Conservation (phyloP, 2,797 vertebrate genomes). For the Tinamus major region DNA sequence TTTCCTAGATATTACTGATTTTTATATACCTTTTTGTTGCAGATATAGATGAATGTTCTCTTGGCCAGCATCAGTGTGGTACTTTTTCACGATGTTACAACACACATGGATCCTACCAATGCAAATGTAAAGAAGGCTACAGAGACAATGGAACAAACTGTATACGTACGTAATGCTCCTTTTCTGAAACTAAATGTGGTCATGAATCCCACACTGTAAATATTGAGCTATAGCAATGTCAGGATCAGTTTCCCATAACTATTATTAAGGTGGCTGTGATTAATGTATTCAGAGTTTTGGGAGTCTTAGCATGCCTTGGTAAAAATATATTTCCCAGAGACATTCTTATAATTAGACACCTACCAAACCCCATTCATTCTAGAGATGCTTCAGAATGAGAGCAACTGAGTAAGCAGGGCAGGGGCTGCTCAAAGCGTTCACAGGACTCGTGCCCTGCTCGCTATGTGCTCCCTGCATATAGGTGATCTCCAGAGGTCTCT, state of each 20-base stretch:
- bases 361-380: slow-evolving; percentile 26
- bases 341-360: slow-evolving; percentile 55
- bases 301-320: neutral
- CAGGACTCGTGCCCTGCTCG: neutral
- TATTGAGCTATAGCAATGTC: neutral
- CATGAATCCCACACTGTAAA: neutral
- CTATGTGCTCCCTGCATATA: neutral
- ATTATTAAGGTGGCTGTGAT: neutral
- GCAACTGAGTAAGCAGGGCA: neutral
- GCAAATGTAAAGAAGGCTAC: slow-evolving; percentile 94
- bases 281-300: slow-evolving; percentile 14
- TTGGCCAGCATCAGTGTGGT: slow-evolving; percentile 88
- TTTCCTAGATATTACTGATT: neutral
- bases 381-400: slow-evolving; percentile 13
- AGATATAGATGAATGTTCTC: slow-evolving; percentile 95
- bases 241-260: neutral
- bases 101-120: slow-evolving; percentile 93
- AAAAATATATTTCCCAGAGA: slow-evolving; percentile 57
- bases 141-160: slow-evolving; percentile 89
- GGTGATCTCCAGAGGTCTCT: no score
- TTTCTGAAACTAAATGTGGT: neutral
- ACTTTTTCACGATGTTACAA: slow-evolving; percentile 91
- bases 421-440: neutral
- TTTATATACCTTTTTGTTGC: slow-evolving; percentile 54
- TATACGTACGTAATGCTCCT: slow-evolving; percentile 84